Base-by-base conservation (phyloP, 2,888 invertebrate genomes). In the Cheilosia grossa region DNA sequence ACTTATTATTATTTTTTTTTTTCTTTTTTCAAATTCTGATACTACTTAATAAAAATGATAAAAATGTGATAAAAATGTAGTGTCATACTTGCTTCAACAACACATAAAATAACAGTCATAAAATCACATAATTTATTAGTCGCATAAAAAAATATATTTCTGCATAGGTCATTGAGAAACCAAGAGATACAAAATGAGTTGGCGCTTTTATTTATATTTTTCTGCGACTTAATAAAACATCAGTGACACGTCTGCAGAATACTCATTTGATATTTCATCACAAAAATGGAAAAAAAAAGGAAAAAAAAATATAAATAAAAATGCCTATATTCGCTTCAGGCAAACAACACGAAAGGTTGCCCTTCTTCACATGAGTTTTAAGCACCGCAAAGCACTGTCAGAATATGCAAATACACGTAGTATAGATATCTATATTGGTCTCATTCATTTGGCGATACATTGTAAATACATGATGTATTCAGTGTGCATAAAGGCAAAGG, bases 361-460 rank as follows among this genome's bases (percentile, higher is more conserved):
- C 24, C 15, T 30, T 30, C 40, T 53, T 40, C 24, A n/a, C 53
- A 40, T 40, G 66, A 66, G 27, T 66, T 53, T 53, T n/a, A 66
- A 53, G 40, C 66, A 67, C 24, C 17, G 40, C 42, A 42, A 42
- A 59, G 42, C 27, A n/a, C 37, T 40, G 27, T 24, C 66, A 67
- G 66, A 67, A 67, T 54, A 67, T 67, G 66, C 27, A 67, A 42
- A 67, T 42, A 37, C 30, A 3, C 13, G 10, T 40, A 51, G n/a
- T n/a, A n/a, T n/a, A n/a, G n/a, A n/a, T n/a, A n/a, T n/a, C n/a
- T n/a, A n/a, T n/a, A n/a, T n/a, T n/a, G n/a, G n/a, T n/a, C n/a
- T n/a, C n/a, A 49, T 51, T 21, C 37, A 40, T 49, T 64, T 51
- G n/a, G 51, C 37, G 51, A 24, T 64, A 24, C 15, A 56, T 19